A percentile compares a stretch with the other conserved stretches of the same genome.
Conservation (phyloP, 1,140 invertebrate species). For the Polyergus mexicanus region DNA sequence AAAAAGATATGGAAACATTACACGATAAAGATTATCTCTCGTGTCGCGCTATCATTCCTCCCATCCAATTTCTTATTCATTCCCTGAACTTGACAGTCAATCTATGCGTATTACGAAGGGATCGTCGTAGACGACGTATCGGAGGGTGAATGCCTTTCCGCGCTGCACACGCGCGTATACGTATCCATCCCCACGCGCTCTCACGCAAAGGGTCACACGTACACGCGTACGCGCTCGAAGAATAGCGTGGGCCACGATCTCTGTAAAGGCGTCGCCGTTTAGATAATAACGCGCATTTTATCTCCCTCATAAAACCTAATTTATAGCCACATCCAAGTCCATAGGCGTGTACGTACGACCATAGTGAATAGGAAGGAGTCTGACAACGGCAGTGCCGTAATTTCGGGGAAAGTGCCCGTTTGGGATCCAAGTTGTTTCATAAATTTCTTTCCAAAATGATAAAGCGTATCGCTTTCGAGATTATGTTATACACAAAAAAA, state of each 20-base stretch:
- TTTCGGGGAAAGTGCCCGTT: conserved; percentile 53
- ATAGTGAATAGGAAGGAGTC: conserved; percentile 73
- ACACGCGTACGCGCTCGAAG: conserved; percentile 69
- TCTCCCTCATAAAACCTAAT: conserved; percentile 87
- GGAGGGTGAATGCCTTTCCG: conserved; percentile 71
- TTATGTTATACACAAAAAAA: conserved; percentile 44
- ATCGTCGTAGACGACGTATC: conserved; percentile 68
- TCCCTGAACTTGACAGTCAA: conserved; percentile 75
- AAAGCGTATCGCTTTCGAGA: conserved; percentile 56
- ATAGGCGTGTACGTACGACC: conserved; percentile 77
- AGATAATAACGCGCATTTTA: conserved; percentile 87
- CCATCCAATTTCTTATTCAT: conserved; percentile 76
- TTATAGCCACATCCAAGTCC: conserved; percentile 84
- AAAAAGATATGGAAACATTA: conserved; percentile 54
- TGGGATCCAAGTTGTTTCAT: conserved; percentile 60
- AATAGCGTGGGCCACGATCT: conserved; percentile 82
- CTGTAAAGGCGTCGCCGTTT: conserved; percentile 85
- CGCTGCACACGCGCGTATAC: conserved; percentile 2
- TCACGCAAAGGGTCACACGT: conserved; percentile 43
- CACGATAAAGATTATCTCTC: conserved; percentile 59
- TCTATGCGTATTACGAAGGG: conserved; percentile 73
- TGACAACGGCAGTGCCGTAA: conserved; percentile 71
- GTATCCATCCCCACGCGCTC: not conserved
- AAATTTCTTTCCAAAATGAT: conserved; percentile 59
- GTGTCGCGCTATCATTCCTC: conserved; percentile 56